Base-by-base conservation (phyloP, 1,140 invertebrate genomes). In the Brachionus sp. region DNA sequence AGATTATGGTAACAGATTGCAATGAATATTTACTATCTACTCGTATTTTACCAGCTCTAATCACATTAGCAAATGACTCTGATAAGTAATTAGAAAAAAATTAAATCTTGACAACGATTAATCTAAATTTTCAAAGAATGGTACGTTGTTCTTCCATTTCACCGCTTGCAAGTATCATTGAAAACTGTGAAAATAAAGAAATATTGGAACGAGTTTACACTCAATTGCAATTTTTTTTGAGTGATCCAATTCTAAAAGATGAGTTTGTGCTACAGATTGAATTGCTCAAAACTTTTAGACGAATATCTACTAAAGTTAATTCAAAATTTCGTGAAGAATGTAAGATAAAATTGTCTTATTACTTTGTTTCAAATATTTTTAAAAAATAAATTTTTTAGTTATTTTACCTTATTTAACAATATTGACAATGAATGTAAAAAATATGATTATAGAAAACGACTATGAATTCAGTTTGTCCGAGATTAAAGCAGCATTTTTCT, bases 201-300 rank as follows among this genome's bases (percentile, higher is more conserved):
- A 91, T 92, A 19, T 89, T 92, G 75, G 92, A 93, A 85, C 92
- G 93, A 88, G 91, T 91, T 39, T 92, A 92, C 85, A 90, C 93
- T 87, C 92, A 93, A 85, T 86, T 93, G n/a, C 92, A 93, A 87
- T 91, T 90, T 3, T 92, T 93, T 50, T 86, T 92, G 57, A 89
- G 90, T 84, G 92, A 92, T 84, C 87, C 89, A 4, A 82, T 88
- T 5, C 89, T 90, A 53, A 86, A 88, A 62, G 90, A 90, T 46
- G 87, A 90, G 66, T 87, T 88, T 84, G 77, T 85, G 6, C 85
- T 90, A 13, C 87, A 88, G 33, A 83, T 90, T 13, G 89, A 90
- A 85, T 83, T 90, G 5, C 88, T 90, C 4, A 83, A 86, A 25
- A 90, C 89, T 6, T 88, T 90, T 84, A 86, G 88, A 12, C 84